phyloP scores from a whole-genome alignment of 2,888 invertebrate species.

The Molorchus minor region DNA sequence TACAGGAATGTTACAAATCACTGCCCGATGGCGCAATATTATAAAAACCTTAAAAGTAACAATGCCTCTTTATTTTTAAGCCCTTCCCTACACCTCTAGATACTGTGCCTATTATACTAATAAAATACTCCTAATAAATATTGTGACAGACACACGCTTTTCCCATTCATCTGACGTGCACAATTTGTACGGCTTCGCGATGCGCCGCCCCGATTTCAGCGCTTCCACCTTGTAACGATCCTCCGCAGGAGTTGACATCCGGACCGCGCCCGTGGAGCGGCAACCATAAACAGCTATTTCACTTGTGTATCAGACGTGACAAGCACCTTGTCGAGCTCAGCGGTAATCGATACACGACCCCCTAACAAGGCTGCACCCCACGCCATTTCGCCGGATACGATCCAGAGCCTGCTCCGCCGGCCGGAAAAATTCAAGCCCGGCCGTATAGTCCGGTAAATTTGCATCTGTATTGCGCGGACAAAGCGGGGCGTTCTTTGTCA shows the following conservation, averaged over 20 bases:
- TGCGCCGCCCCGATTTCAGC: too few species aligned
- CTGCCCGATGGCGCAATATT: too few species aligned
- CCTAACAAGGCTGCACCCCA: conserved; percentile 28
- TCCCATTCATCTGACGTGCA: too few species aligned
- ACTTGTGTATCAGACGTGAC: conserved; percentile 62
- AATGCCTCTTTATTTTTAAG: too few species aligned
- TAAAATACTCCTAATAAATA: too few species aligned
- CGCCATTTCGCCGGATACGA: conserved; percentile 49
- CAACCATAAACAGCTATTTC: conserved; percentile 62
- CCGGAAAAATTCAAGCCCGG: conserved; percentile 55
- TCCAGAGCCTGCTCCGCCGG: conserved; percentile 51
- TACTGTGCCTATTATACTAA: too few species aligned
- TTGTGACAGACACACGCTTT: too few species aligned
- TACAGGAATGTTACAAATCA: too few species aligned
- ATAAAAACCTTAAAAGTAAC: too few species aligned
- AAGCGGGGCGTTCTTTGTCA: neutral
- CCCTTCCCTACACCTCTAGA: too few species aligned
- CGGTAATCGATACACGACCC: conserved; percentile 60
- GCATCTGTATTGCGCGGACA: neutral
- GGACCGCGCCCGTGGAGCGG: conserved; percentile 47
- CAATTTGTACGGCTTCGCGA: neutral
- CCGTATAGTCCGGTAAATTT: conserved; percentile 48
- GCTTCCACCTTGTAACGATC: neutral
- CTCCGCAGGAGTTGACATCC: conserved; percentile 32
- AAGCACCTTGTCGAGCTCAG: conserved; percentile 61